Percentiles rank a stretch among this genome's conserved stretches.
These are phyloP conservation scores for Perithous albicinctus DNA, from an alignment of 2,888 invertebrate genomes.

Conservation along the genomic window DNA sequence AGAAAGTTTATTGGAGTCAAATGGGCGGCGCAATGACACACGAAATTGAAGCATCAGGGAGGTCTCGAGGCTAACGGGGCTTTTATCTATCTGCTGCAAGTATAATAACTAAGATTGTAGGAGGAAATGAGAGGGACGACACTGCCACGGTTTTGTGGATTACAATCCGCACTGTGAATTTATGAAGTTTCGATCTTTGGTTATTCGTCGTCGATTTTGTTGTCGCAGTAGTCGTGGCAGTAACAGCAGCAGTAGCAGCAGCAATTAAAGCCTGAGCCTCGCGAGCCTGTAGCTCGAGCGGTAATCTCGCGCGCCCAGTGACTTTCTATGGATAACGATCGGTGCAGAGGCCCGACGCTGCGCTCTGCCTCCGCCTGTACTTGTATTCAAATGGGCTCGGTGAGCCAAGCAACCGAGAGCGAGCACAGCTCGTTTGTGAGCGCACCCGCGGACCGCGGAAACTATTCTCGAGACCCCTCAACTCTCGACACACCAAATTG, in stretches of 20 bases:
- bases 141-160: constrained; percentile 33
- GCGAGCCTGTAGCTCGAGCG: constrained; percentile 50
- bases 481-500: constrained; percentile 74
- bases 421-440: constrained; percentile 43
- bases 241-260: constrained; percentile 51
- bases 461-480: constrained; percentile 58
- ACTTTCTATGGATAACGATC: constrained; percentile 69
- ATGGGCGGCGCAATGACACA: constrained; percentile 49
- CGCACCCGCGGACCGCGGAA: constrained; percentile 60
- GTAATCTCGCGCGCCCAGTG: constrained; percentile 66
- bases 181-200: constrained; percentile 49
- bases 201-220: constrained; percentile 53
- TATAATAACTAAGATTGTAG: constrained; percentile 4
- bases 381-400: constrained; percentile 65
- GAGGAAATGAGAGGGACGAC: constrained; percentile 4
- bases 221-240: constrained; percentile 11
- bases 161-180: constrained; percentile 57
- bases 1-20: constrained; percentile 52
- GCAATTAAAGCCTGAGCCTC: constrained; percentile 66
- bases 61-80: constrained; percentile 36
- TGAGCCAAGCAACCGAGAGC: constrained; percentile 23
- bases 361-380: constrained; percentile 51
- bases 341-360: constrained; percentile 49
- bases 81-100: constrained; percentile 28
- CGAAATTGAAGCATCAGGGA: constrained; percentile 47